Evolutionary conservation across 2,888 invertebrate genomes (phyloP).

Genomic region (Lymantria monacha): DNA sequence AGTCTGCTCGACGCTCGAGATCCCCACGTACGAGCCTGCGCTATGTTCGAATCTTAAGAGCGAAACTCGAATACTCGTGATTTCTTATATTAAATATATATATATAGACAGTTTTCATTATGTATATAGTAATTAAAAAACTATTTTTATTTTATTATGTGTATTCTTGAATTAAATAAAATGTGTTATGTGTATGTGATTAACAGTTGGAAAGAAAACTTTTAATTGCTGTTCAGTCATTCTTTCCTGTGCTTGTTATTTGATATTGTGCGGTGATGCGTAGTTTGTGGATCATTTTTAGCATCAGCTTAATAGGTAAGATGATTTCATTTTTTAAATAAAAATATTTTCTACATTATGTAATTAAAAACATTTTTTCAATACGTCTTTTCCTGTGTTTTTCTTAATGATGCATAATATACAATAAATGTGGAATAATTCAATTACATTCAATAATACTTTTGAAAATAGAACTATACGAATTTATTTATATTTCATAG

Average conservation of each 20-base stretch:
- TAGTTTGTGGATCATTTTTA: constrained; percentile 43
- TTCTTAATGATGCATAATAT: too few species aligned
- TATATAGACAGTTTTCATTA: constrained; percentile 29
- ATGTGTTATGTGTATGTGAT: constrained; percentile 36
- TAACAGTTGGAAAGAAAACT: constrained; percentile 26
- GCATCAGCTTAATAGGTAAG: constrained; percentile 38
- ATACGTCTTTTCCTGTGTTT: too few species aligned
- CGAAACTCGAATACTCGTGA: constrained; percentile 27
- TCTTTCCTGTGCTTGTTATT: constrained; percentile 33
- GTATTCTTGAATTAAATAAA: constrained; percentile 11
- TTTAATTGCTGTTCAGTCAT: constrained; percentile 38
- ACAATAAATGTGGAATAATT: too few species aligned
- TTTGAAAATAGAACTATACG: too few species aligned
- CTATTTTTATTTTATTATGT: constrained; percentile 3
- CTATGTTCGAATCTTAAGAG: constrained; percentile 46
- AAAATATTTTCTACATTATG: neutral
- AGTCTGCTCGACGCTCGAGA: constrained; percentile 66
- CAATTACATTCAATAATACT: too few species aligned
- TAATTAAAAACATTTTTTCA: too few species aligned
- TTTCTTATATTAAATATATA: constrained; percentile 8
- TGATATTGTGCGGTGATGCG: constrained; percentile 44
- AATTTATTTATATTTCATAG: too few species aligned
- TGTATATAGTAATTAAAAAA: constrained; percentile 22
- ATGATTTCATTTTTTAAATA: neutral
- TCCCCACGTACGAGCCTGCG: constrained; percentile 57